Evolutionary conservation across 2,797 vertebrate species (phyloP).

Genomic region (Pristis pectinata): DNA sequence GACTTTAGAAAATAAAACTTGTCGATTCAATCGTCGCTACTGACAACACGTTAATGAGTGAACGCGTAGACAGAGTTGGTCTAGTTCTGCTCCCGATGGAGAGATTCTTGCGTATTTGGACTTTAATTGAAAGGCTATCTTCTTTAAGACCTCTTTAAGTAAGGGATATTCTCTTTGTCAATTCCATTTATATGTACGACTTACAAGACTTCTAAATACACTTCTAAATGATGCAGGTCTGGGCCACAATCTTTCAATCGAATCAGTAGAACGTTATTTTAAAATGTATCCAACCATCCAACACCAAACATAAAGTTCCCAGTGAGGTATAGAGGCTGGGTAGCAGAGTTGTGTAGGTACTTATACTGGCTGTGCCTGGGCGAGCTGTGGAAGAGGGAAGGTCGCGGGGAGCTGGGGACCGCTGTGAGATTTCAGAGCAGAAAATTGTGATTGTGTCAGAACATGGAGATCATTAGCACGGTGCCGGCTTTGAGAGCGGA

Average conservation of each 20-base stretch:
- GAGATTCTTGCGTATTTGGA: background rate
- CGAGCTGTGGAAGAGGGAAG: background rate
- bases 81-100: too few species aligned
- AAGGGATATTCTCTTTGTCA: too few species aligned
- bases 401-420: background rate
- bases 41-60: background rate
- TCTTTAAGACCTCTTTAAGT: too few species aligned
- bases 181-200: background rate
- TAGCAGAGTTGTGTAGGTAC: background rate
- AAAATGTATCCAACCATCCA: background rate
- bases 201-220: background rate
- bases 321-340: background rate
- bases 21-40: background rate
- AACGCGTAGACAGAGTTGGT: background rate
- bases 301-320: background rate
- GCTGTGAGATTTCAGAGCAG: constrained; percentile 41
- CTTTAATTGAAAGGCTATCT: background rate
- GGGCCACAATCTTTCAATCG: background rate
- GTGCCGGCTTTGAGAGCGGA: constrained; percentile 44
- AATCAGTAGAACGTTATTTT: background rate
- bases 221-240: background rate
- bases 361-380: background rate
- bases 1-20: background rate
- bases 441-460: constrained; percentile 50
- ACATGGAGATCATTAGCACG: constrained; percentile 53